Conservation (phyloP, 2,888 invertebrate genomes). For the Sarcophaga carnaria region DNA sequence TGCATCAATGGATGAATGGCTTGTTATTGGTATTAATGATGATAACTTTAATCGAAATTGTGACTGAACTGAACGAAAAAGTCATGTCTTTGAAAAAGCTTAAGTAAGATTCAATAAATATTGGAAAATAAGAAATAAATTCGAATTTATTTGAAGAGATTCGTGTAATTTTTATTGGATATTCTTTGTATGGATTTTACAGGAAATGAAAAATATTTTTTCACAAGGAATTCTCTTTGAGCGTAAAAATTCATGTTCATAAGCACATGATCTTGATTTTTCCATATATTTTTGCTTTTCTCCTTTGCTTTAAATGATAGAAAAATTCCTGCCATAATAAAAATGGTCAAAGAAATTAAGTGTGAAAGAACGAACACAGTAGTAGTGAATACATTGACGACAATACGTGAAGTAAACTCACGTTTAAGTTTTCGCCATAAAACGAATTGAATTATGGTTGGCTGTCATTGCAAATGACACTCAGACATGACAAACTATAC, state of each 20-base stretch:
- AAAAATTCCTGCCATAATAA: conserved; percentile 15
- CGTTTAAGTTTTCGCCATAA: conserved; percentile 64
- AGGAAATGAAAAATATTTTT: too few species aligned
- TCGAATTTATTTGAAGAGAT: too few species aligned
- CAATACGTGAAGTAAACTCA: conserved; percentile 54
- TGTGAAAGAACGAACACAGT: conserved; percentile 44
- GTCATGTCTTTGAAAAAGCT: too few species aligned
- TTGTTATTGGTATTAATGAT: too few species aligned
- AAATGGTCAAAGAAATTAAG: conserved; percentile 49
- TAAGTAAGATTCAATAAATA: too few species aligned
- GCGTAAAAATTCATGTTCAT: conserved; percentile 29
- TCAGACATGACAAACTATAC: conserved; percentile 59
- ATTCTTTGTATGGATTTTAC: too few species aligned
- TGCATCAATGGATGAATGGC: background rate
- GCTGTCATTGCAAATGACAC: conserved; percentile 71
- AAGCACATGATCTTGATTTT: conserved; percentile 31
- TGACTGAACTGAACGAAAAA: too few species aligned
- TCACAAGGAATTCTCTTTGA: too few species aligned
- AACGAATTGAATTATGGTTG: conserved; percentile 72
- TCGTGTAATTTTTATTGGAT: too few species aligned
- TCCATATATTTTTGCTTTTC: background rate
- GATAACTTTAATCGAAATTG: too few species aligned
- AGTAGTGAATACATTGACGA: conserved; percentile 24
- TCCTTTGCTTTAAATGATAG: background rate
- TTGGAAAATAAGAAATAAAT: too few species aligned